Percentiles rank a stretch among this genome's conserved stretches.
Evolutionary conservation across 1,140 invertebrate genomes (phyloP).

Genomic region (Zaprionus camerounensis): DNA sequence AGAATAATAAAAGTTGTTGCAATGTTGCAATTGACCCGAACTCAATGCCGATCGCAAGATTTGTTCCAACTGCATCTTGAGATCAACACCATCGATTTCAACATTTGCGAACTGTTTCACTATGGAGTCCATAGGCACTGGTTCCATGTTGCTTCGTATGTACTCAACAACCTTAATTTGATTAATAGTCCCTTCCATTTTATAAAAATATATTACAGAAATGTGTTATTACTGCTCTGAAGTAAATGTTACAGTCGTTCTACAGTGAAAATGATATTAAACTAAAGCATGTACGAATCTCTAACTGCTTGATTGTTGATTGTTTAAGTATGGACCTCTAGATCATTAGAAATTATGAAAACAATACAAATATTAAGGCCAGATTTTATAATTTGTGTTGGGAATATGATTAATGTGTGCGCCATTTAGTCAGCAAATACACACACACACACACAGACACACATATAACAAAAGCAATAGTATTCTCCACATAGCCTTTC

Average conservation of each 20-base stretch:
- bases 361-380: not conserved
- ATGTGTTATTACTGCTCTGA: not conserved
- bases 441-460: not conserved
- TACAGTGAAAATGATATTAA: not conserved
- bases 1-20: conserved; percentile 1
- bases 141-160: not conserved
- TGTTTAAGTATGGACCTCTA: not conserved
- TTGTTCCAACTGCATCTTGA: not conserved
- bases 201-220: not conserved
- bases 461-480: not conserved
- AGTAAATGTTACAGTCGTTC: not conserved
- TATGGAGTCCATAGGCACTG: not conserved
- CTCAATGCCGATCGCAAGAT: not conserved
- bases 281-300: not conserved
- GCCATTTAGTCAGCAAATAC: not conserved
- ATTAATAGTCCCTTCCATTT: not conserved
- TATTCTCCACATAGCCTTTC: not conserved
- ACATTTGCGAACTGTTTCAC: not conserved
- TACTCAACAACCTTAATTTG: not conserved
- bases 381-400: too few species aligned
- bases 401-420: not conserved
- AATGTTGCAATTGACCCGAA: not conserved
- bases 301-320: not conserved
- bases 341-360: not conserved
- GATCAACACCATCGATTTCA: not conserved